These are phyloP conservation scores for Erebia epiphron DNA, from an alignment of 2,888 invertebrate species.

Conservation along the genomic window DNA sequence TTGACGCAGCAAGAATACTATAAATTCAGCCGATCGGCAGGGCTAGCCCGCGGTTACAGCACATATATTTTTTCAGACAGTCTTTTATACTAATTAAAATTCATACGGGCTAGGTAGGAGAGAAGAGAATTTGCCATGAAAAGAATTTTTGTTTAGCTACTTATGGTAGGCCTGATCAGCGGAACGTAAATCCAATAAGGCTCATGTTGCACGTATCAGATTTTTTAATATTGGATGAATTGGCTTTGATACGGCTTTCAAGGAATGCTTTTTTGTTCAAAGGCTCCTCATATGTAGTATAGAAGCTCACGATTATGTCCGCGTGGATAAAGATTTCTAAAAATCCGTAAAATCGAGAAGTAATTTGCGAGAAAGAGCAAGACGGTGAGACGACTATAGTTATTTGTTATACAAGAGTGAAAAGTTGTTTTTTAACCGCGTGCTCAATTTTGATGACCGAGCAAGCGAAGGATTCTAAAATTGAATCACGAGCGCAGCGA, in stretches of 20 bases:
- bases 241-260: background rate
- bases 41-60: too few species aligned
- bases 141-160: conserved; percentile 3
- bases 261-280: background rate
- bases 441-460: too few species aligned
- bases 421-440: too few species aligned
- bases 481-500: too few species aligned
- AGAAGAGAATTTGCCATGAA: background rate
- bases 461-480: too few species aligned
- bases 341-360: too few species aligned
- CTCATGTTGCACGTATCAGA: background rate
- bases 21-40: too few species aligned
- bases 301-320: background rate
- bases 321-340: too few species aligned
- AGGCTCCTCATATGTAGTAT: background rate
- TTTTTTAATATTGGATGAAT: conserved; percentile 6
- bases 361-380: too few species aligned
- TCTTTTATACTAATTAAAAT: background rate
- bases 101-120: background rate
- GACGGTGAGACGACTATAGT: too few species aligned
- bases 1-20: too few species aligned
- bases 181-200: conserved; percentile 11
- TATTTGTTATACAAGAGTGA: too few species aligned
- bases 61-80: background rate
- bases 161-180: background rate